Evolutionary conservation across 2,113 vertebrate species (phyloP).

Genomic region (Toxotes jaculatrix): DNA sequence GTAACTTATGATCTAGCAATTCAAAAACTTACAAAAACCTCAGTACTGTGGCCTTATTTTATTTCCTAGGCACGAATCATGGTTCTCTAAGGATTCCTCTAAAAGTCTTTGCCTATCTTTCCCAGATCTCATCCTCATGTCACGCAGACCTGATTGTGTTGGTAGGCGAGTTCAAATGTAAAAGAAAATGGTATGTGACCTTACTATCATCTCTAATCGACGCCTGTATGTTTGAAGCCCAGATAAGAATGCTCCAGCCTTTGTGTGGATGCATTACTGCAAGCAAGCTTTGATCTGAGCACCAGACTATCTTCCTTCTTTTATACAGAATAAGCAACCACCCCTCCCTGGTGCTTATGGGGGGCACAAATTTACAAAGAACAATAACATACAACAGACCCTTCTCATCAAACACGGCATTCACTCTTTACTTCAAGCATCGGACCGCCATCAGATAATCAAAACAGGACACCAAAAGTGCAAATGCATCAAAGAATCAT

Average conservation of each 20-base stretch:
- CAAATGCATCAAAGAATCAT: background rate
- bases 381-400: background rate
- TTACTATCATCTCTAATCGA: background rate
- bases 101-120: background rate
- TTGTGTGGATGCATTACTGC: background rate
- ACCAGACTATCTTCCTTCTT: too few relatives aligned
- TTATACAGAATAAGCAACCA: constrained; percentile 4
- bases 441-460: background rate
- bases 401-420: constrained; percentile 13
- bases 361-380: too few relatives aligned
- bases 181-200: too few relatives aligned
- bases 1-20: background rate
- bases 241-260: background rate
- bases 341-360: too few relatives aligned
- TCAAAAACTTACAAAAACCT: background rate
- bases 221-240: background rate
- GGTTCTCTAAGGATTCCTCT: background rate
- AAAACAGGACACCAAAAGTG: background rate
- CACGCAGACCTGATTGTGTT: background rate
- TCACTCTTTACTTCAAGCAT: background rate
- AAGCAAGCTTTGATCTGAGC: background rate
- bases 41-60: background rate
- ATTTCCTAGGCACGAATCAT: background rate
- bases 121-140: background rate
- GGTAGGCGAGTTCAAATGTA: background rate